These are phyloP conservation scores for Chloropsis hardwickii DNA, from an alignment of 2,113 vertebrate species.

Conservation along the genomic window DNA sequence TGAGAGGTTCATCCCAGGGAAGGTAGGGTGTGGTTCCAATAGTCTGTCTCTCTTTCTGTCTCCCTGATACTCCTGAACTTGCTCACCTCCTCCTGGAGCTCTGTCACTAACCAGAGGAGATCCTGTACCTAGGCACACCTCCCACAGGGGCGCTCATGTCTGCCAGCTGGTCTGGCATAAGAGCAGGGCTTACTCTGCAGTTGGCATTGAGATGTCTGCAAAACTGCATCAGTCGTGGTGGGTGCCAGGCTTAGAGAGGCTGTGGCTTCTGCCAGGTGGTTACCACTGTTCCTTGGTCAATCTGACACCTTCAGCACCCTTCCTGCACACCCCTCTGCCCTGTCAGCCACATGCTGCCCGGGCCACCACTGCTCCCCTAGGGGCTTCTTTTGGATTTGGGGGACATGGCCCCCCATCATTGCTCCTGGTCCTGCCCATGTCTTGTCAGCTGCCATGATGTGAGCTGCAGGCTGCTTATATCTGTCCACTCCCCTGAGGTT, in stretches of 20 bases:
- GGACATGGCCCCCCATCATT: not conserved
- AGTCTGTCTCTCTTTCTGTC: not conserved
- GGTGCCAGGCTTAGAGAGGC: not conserved
- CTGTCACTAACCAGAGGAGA: not conserved
- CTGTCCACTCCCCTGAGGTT: not conserved
- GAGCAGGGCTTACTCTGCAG: not conserved
- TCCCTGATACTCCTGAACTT: not conserved
- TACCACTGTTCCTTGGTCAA: not conserved
- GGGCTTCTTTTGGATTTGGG: not conserved
- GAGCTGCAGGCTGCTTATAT: not conserved
- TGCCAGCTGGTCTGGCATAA: fast-evolving
- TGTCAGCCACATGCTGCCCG: not conserved
- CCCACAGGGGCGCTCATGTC: fast-evolving
- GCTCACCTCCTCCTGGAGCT: not conserved
- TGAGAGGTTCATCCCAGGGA: not conserved
- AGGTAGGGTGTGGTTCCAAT: not conserved
- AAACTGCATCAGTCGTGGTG: not conserved
- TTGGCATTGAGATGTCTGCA: not conserved
- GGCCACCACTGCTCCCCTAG: not conserved
- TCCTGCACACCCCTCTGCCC: not conserved
- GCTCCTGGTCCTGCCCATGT: not conserved
- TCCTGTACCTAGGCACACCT: not conserved
- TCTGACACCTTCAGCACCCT: not conserved
- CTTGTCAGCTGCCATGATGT: fast-evolving
- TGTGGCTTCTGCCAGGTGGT: fast-evolving